Base-by-base conservation (phyloP, 2,888 invertebrate genomes). In the Gisinianus flammeolus region DNA sequence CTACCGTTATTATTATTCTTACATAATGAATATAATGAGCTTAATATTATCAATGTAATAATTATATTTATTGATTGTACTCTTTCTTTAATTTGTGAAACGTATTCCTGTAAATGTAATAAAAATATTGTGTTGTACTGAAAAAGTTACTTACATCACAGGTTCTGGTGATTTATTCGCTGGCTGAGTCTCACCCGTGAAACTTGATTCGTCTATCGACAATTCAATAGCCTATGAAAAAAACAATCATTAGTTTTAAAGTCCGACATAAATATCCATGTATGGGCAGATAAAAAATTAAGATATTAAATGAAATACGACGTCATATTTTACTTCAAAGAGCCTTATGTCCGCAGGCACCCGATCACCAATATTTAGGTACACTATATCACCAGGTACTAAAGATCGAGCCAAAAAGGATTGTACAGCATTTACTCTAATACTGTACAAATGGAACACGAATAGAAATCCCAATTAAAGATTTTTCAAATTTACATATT, bases 181-280 rank as follows among this genome's bases (percentile, higher is more conserved):
- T 22, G 99, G 98, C 86, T 98, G 96, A 0, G 97, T 97, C 89
- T 99, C 99, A 4, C 99, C 99, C 0, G 99, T 99, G 87, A 99
- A 98, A 83, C 97, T 97, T 73, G 97, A 97, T 88, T 99, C 99
- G 87, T 99, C 99, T 69, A 99, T 93, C 3, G 94, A 93, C 82
- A 99, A 89, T 88, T 98, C 98, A 19, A 93, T 91, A 0, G 96
- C 91, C 89, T 90, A 85, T 12, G 85, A 24, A 26, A 24, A 10
- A 16, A 66, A 12, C 12, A 64, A 64, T 19, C 66, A 76, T 52
- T 44, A 44, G 12, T 35, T 35, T 44, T n/a, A n/a, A n/a, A 44
- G 44, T 44, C 12, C 44, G 73, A 62, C 19, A 1, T 44, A 6
- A 44, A 33, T 35, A 69, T 69, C 22, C 31, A 71, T 22, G 3